Conservation (phyloP, 2,113 vertebrate species). For the Caranx ignobilis region DNA sequence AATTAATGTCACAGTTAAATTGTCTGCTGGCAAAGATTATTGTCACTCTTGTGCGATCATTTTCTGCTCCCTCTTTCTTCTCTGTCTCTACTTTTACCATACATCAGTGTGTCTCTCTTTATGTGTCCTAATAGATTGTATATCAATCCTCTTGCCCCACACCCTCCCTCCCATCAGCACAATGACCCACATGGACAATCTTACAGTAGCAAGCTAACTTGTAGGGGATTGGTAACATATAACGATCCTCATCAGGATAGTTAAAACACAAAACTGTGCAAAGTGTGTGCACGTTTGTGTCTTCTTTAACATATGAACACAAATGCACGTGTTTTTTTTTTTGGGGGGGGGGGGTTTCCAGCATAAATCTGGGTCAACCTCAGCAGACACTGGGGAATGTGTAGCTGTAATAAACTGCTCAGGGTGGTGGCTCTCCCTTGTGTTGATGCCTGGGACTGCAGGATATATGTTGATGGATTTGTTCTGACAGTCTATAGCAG, state of each 20-base stretch:
- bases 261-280: not conserved
- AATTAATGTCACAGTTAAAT: slow-evolving; percentile 56
- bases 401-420: not conserved
- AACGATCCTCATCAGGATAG: not conserved
- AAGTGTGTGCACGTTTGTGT: not conserved
- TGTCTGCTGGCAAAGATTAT: slow-evolving; percentile 36
- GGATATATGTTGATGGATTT: not conserved
- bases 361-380: slow-evolving; percentile 36
- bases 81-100: not conserved
- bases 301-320: slow-evolving; percentile 6
- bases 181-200: not conserved
- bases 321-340: not conserved
- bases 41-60: not conserved
- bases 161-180: not conserved
- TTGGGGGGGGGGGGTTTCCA: not conserved
- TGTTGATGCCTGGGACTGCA: slow-evolving; percentile 50
- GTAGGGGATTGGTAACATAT: not conserved
- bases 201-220: not conserved
- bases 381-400: not conserved
- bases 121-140: slow-evolving; percentile 10
- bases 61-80: not conserved
- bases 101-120: not conserved
- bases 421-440: slow-evolving; percentile 36
- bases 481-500: not conserved
- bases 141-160: too few species aligned